Evolutionary conservation across 1,140 invertebrate species (phyloP).

Genomic region (Drosophila ambigua): DNA sequence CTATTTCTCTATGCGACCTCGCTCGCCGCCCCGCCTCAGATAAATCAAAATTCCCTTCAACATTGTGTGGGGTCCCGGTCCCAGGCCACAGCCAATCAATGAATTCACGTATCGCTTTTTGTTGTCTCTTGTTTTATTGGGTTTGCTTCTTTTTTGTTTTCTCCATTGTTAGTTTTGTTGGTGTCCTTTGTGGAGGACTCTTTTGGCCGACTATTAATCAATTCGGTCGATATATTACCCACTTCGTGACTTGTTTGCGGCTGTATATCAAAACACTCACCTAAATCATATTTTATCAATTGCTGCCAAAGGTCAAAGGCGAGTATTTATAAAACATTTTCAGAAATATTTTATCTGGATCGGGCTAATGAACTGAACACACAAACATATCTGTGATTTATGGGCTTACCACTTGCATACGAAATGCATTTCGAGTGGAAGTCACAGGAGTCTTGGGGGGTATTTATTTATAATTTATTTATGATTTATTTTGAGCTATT

Average conservation of each 20-base stretch:
- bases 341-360: slow-evolving; percentile 12
- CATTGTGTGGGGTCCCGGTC: slow-evolving; percentile 57
- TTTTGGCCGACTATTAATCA: slow-evolving; percentile 62
- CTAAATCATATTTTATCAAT: slow-evolving; percentile 74
- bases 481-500: no score
- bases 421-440: no score
- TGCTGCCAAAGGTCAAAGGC: slow-evolving; percentile 42
- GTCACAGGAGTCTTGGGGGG: no score
- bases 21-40: slow-evolving; percentile 22
- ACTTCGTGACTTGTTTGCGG: slow-evolving; percentile 46
- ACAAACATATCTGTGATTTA: not conserved
- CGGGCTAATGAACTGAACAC: slow-evolving; percentile 28
- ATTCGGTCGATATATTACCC: slow-evolving; percentile 52
- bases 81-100: slow-evolving; percentile 54
- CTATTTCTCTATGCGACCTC: slow-evolving; percentile 32
- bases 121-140: slow-evolving; percentile 6
- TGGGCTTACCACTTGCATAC: no score
- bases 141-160: slow-evolving; percentile 8
- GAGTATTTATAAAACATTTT: not conserved
- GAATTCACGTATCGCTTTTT: slow-evolving; percentile 32
- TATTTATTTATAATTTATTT: no score
- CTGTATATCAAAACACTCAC: slow-evolving; percentile 62
- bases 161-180: slow-evolving; percentile 23
- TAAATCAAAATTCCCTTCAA: slow-evolving; percentile 68
- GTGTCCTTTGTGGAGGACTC: slow-evolving; percentile 31